Conservation (phyloP, 2,113 vertebrate species). For the Chrysemys picta region DNA sequence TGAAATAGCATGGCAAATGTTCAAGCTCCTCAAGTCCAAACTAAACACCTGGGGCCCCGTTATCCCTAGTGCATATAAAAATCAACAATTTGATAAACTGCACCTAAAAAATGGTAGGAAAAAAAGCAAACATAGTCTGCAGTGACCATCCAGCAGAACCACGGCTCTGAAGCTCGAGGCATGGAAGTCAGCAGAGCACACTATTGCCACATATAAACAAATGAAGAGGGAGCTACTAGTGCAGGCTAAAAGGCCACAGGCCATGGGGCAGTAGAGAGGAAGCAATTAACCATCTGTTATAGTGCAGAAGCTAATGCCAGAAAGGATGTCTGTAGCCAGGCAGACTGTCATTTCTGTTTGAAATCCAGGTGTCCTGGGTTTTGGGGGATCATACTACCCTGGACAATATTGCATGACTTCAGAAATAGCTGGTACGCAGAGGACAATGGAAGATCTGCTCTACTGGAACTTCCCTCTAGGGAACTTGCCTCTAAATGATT, state of each 20-base stretch:
- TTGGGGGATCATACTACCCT: not conserved
- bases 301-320: not conserved
- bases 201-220: not conserved
- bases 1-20: not conserved
- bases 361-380: not conserved
- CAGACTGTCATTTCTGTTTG: not conserved
- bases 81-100: not conserved
- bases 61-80: not conserved
- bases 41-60: not conserved
- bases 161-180: not conserved
- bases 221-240: fast-evolving
- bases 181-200: not conserved
- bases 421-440: not conserved
- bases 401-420: not conserved
- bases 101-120: not conserved
- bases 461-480: not conserved
- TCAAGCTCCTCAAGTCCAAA: not conserved
- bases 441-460: not conserved
- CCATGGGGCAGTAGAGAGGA: not conserved
- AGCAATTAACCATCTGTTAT: fast-evolving
- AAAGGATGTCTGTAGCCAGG: fast-evolving
- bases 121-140: not conserved
- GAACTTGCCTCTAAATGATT: fast-evolving
- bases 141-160: not conserved
- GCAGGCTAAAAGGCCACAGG: fast-evolving